Conservation (phyloP, 2,888 invertebrate genomes). For the Cartodere bifasciata region DNA sequence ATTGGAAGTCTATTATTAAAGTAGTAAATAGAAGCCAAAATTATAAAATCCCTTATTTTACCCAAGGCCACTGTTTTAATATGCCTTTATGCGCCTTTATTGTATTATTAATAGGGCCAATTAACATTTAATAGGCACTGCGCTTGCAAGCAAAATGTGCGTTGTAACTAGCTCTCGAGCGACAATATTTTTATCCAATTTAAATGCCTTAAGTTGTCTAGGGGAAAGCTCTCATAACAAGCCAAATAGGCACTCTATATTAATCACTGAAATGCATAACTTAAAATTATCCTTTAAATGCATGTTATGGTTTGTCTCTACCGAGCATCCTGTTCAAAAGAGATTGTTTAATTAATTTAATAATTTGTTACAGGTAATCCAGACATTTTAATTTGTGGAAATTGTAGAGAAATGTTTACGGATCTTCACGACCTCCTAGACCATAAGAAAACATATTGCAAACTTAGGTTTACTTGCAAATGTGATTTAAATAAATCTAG, state of each 20-base stretch:
- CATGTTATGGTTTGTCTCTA: not conserved
- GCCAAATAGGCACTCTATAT: constrained; percentile 30
- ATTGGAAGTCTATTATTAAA: too few species aligned
- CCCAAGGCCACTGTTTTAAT: too few species aligned
- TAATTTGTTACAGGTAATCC: constrained; percentile 44
- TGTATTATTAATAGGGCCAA: too few species aligned
- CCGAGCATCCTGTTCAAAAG: not conserved
- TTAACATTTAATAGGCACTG: too few species aligned
- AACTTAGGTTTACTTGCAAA: constrained; percentile 56
- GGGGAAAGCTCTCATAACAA: constrained; percentile 17
- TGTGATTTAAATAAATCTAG: constrained; percentile 47
- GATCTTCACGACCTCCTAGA: constrained; percentile 57
- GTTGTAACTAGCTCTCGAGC: too few species aligned
- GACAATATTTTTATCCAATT: constrained; percentile 5
- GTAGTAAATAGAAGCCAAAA: too few species aligned
- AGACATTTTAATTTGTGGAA: constrained; percentile 65
- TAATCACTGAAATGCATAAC: constrained; percentile 20
- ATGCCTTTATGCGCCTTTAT: too few species aligned
- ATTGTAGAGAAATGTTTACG: constrained; percentile 60
- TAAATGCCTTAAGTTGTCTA: not conserved
- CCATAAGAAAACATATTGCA: constrained; percentile 61
- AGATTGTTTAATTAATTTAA: not conserved
- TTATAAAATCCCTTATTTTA: too few species aligned
- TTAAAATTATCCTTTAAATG: not conserved
- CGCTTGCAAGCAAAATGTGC: too few species aligned